phyloP scores from a whole-genome alignment of 1,140 invertebrate species.

The Sitobion miscanthi region DNA sequence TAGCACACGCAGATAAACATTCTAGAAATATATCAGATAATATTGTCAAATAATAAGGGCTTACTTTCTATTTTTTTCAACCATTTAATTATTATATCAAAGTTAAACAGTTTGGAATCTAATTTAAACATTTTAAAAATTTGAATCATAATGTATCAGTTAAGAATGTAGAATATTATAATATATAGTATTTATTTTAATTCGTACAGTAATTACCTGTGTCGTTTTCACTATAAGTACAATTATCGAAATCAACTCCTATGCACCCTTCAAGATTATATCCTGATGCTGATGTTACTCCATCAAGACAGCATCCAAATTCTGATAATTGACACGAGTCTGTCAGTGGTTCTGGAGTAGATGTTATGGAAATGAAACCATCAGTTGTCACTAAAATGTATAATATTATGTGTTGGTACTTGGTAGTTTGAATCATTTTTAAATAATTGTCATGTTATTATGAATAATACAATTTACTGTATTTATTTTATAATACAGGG shows the following conservation, averaged over 20 bases:
- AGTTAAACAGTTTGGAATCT: background rate
- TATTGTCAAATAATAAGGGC: background rate
- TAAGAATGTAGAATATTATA: background rate
- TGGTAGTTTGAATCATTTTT: background rate
- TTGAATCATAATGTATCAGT: background rate
- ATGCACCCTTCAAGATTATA: slow-evolving; percentile 69
- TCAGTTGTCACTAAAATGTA: slow-evolving; percentile 26
- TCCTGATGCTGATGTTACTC: slow-evolving; percentile 69
- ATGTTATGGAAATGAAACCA: background rate
- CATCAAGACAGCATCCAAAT: slow-evolving; percentile 75
- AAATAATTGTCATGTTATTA: background rate
- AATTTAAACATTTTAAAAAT: background rate
- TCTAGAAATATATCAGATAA: slow-evolving; percentile 64
- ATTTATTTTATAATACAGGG: background rate
- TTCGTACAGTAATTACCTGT: slow-evolving; percentile 61
- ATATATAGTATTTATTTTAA: background rate
- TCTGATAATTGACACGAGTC: slow-evolving; percentile 59
- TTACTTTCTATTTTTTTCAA: background rate
- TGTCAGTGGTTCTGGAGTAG: slow-evolving; percentile 24
- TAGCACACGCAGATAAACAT: slow-evolving; percentile 75
- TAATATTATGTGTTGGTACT: background rate
- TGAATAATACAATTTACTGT: background rate
- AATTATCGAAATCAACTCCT: slow-evolving; percentile 61
- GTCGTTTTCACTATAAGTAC: slow-evolving; percentile 70
- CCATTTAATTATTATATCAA: background rate